Base-by-base conservation (phyloP, 2,888 invertebrate genomes). In the Metellina segmentata region DNA sequence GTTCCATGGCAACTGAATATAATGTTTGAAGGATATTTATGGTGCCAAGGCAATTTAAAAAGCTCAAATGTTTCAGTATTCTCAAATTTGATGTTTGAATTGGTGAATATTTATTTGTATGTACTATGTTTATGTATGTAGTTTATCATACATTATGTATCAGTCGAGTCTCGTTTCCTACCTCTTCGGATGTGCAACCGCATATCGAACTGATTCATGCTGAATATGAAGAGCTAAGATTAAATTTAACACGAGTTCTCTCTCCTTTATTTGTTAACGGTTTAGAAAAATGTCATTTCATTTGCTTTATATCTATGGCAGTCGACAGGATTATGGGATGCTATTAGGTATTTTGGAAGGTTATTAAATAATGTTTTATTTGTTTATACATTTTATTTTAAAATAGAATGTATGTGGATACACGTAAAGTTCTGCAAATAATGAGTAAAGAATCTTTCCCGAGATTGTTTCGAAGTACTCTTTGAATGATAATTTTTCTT, bases 51-150 rank as follows among this genome's bases (percentile, higher is more conserved):
- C 79, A 72, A 79, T 61, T 90, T 61, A 72, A 34, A 61, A 85
- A 90, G 85, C 85, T 85, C 79, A 85, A 87, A 61, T 90, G 79
- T 72, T 83, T 77, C 82, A 82, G 89, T 89, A 89, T 82, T 83
- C 75, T 69, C n/a, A 79, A 83, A 78, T 78, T 86, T 71, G 34
- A 13, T 81, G 72, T 81, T 81, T 71, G 20, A 72, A 78, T 70
- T 70, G 70, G 70, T 87, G 52, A 48, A 72, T 86, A 86, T 86
- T 86, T 86, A 86, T 86, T 86, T 86, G 86, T 86, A 53, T 70
- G 79, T 86, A 70, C 51, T 34, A 20, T 85, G 69, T 86, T 77
- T 70, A 34, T 77, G 19, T 79, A 48, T 79, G 52, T 86, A 7
- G 19, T 70, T 71, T 11, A 61, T 16, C 70, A 79, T 86, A 79